Base-by-base conservation (phyloP, 2,113 vertebrate genomes). In the Phaethornis superciliosus region DNA sequence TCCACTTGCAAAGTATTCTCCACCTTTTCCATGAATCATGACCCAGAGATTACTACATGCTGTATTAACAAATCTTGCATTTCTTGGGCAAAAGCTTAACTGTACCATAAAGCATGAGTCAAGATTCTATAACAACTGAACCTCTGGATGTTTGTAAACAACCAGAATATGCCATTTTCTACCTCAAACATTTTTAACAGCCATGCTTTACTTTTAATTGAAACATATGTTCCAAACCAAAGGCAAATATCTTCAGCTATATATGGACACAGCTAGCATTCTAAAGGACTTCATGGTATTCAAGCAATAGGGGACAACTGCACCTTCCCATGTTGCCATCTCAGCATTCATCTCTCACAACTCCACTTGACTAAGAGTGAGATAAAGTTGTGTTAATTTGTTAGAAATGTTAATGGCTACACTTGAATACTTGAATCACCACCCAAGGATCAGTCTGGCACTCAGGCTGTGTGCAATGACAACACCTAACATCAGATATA, bases 401-500 rank as follows among this genome's bases (percentile, higher is more conserved):
- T 33, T 81, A 59, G 40, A 89, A 95, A 89, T 24, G 11, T 44
- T 44, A 86, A 58, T 17, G 42, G 54, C 37, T 32, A 65, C 17
- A 44, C 26, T 88, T 76, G 1, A 75, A 6, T 44, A 83, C 32
- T 30, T 56, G 23, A 0, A 4, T 7, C 62, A 9, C 28, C 58
- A 78, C 19, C 16, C n/a, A 62, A 49, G 20, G 32, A 77, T 32
- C 54, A 68, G 51, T 28, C 11, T 69, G 37, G 32, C 23, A 65
- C 24, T 85, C 55, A 69, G 60, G 19, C 21, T 87, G 18, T 52
- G 65, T 33, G 26, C 32, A 87, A 27, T 0, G 5, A 33, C 27
- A 67, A 46, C 0, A 0, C 12, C 32, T 78, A 82, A 46, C 3
- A 21, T 51, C 30, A 54, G 13, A n/a, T 8, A 4, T 7, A 8